Evolutionary conservation across 2,113 vertebrate genomes (phyloP).

Genomic region (Malurus elegans): DNA sequence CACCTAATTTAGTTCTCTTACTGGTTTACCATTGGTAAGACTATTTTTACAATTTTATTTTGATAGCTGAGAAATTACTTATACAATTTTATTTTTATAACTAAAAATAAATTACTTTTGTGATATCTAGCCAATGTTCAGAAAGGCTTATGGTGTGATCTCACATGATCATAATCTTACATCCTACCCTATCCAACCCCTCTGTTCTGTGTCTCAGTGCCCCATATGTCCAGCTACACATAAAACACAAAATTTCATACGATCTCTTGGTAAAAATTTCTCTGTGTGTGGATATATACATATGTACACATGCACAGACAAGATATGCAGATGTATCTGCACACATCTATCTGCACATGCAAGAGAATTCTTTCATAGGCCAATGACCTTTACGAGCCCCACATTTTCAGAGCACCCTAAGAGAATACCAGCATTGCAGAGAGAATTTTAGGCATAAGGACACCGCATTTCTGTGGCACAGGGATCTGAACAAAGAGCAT

Average conservation of each 20-base stretch:
- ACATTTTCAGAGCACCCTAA: neutral
- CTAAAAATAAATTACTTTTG: neutral
- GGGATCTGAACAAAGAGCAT: neutral
- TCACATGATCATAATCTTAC: neutral
- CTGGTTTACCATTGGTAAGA: neutral
- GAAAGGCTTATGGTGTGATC: neutral
- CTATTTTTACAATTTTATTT: neutral
- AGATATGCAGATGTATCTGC: neutral
- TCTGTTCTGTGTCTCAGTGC: neutral
- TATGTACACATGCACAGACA: neutral
- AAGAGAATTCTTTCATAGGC: neutral
- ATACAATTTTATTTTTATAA: neutral
- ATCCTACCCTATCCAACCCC: neutral
- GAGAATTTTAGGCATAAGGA: neutral
- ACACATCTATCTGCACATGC: neutral
- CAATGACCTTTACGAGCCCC: neutral
- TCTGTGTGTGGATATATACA: neutral
- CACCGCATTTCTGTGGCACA: neutral
- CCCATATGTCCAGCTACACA: neutral
- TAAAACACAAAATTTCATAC: neutral
- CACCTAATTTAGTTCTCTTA: neutral
- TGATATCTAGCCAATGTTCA: neutral
- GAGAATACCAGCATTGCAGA: neutral
- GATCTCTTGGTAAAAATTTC: neutral
- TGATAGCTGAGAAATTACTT: neutral